Evolutionary conservation across 2,797 vertebrate genomes (phyloP).

Genomic region (Acanthopagrus latus): DNA sequence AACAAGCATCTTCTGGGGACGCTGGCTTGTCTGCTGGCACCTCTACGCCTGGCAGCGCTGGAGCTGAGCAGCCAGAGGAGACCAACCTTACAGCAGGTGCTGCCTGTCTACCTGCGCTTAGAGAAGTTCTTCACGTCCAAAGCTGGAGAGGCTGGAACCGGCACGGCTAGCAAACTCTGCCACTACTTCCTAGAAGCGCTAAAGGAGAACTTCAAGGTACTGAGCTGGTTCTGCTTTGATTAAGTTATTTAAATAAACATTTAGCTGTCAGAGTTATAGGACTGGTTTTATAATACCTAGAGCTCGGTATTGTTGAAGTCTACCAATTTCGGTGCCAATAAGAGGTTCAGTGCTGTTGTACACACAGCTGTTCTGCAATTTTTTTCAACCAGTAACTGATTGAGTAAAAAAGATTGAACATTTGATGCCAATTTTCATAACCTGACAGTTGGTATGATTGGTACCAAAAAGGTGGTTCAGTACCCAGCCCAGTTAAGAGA

Average conservation of each 20-base stretch:
- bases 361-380: background rate
- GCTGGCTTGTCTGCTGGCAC: constrained; percentile 93
- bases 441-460: background rate
- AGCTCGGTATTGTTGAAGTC: background rate
- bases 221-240: background rate
- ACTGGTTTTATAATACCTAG: background rate
- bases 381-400: background rate
- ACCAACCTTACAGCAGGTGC: constrained; percentile 95
- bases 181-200: constrained; percentile 98
- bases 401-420: background rate
- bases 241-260: too few relatives aligned
- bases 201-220: constrained; percentile 97
- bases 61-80: constrained; percentile 95
- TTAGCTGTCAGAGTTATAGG: too few relatives aligned
- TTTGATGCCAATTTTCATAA: background rate
- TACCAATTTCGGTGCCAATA: background rate
- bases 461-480: background rate
- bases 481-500: background rate
- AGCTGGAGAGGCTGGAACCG: constrained; percentile 93
- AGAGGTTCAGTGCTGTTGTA: background rate
- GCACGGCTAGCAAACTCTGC: constrained; percentile 94
- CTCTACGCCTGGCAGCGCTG: constrained; percentile 93
- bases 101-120: constrained; percentile 95
- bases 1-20: constrained; percentile 97
- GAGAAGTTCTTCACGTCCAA: constrained; percentile 99